These are phyloP conservation scores for Sebastes diploproa DNA, from an alignment of 2,797 vertebrate species.

Conservation along the genomic window DNA sequence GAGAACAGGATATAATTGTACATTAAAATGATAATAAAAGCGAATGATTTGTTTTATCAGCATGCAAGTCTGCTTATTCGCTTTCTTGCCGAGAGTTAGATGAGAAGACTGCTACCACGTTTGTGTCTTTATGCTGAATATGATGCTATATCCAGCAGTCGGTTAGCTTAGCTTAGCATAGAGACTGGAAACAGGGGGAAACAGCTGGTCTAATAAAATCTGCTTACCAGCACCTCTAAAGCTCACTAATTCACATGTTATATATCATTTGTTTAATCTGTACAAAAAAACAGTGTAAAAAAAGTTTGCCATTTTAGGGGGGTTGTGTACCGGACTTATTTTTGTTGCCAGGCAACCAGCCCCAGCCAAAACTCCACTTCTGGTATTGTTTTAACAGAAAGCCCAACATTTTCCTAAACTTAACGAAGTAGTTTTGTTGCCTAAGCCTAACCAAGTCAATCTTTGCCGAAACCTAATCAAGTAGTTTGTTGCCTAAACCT, in stretches of 20 bases:
- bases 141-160: background rate
- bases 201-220: background rate
- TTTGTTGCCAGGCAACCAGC: background rate
- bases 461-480: too few species aligned
- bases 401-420: too few species aligned
- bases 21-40: background rate
- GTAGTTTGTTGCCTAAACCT: background rate
- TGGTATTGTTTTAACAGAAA: too few species aligned
- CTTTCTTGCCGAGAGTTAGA: background rate
- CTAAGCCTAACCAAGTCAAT: too few species aligned
- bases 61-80: background rate
- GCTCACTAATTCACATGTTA: background rate
- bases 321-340: too few species aligned
- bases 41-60: background rate
- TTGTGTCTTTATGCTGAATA: background rate
- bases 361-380: too few species aligned
- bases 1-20: background rate
- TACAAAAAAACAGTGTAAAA: background rate
- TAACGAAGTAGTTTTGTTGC: background rate
- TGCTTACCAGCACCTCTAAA: background rate
- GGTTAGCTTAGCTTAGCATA: conserved; percentile 1
- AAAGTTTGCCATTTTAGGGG: background rate
- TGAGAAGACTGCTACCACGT: background rate
- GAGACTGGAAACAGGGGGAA: background rate
- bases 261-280: background rate